phyloP scores from a whole-genome alignment of 1,140 invertebrate genomes.

The Coptotermes formosanus region DNA sequence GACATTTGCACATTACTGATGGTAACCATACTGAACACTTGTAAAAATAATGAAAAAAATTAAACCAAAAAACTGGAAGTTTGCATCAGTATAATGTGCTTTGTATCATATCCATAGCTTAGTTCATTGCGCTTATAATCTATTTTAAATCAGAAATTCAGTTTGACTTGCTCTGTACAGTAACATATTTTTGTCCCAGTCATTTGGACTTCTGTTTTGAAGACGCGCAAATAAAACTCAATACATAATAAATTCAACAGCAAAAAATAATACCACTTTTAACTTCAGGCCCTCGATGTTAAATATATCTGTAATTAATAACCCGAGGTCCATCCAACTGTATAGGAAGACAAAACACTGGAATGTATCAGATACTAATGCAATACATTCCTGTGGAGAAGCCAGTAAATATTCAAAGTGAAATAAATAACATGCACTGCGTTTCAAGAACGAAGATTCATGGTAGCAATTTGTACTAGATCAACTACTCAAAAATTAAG shows the following conservation, averaged over 20 bases:
- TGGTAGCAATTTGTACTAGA: not conserved
- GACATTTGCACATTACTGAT: no score
- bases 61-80: no score
- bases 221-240: no score
- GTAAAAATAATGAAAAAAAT: no score
- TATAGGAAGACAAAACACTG: not conserved
- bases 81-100: no score
- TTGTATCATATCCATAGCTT: no score
- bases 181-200: no score
- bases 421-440: conserved; percentile 9
- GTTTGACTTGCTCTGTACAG: no score
- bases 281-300: not conserved
- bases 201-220: not conserved
- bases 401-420: not conserved
- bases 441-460: not conserved
- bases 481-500: not conserved
- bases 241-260: not conserved
- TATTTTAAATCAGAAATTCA: no score
- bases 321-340: not conserved
- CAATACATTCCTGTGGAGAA: not conserved
- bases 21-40: no score
- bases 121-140: no score
- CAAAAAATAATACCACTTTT: not conserved
- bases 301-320: not conserved
- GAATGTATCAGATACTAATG: not conserved